Evolutionary conservation across 2,797 vertebrate species (phyloP).

Genomic region (Leuciscus waleckii): DNA sequence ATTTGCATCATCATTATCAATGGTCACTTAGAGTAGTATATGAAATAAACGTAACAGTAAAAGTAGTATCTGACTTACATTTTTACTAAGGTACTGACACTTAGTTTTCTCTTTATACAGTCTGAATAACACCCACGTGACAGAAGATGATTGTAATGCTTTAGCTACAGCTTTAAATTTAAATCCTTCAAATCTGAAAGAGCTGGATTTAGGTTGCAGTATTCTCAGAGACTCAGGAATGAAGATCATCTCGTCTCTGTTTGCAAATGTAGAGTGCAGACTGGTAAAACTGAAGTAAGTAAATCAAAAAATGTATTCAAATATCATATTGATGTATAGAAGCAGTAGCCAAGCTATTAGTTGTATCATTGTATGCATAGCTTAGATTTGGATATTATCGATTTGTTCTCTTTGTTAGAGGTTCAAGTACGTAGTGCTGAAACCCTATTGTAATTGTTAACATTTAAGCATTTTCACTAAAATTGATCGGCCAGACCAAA

Average conservation of each 20-base stretch:
- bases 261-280: not conserved
- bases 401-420: no score
- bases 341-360: not conserved
- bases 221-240: not conserved
- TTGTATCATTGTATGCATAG: not conserved
- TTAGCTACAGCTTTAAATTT: not conserved
- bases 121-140: not conserved
- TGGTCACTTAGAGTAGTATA: not conserved
- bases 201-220: not conserved
- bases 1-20: not conserved
- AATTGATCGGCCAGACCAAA: no score
- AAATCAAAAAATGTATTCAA: not conserved
- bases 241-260: not conserved
- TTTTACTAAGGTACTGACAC: not conserved
- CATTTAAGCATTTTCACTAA: no score
- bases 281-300: not conserved
- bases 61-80: not conserved
- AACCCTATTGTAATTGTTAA: no score
- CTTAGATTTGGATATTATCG: not conserved
- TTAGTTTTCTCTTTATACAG: not conserved
- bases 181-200: conserved; percentile 10
- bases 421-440: no score
- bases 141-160: not conserved
- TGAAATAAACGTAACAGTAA: not conserved
- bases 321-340: not conserved